Conservation (phyloP, 1,140 invertebrate genomes). For the Ips typographus region DNA sequence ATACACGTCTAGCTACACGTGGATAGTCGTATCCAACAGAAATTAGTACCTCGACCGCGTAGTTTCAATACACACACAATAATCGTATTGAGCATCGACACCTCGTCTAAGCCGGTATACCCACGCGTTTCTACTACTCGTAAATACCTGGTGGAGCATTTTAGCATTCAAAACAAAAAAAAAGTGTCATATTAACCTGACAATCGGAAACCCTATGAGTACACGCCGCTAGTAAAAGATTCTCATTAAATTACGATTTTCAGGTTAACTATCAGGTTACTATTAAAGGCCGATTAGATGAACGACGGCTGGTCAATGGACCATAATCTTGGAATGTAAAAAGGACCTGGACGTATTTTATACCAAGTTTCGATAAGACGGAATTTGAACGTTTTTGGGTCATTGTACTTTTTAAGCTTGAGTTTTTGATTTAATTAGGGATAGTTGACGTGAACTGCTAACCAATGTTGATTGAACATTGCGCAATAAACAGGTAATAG, state of each 20-base stretch:
- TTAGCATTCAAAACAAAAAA: not conserved
- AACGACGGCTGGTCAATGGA: constrained; percentile 1
- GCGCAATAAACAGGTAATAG: not conserved
- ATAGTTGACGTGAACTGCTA: too few species aligned
- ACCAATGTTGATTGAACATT: not conserved
- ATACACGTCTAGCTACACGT: too few species aligned
- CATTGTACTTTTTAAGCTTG: not conserved
- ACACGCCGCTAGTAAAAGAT: not conserved
- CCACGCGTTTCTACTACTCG: not conserved
- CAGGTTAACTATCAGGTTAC: constrained; percentile 5
- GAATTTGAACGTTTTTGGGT: not conserved
- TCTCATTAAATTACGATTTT: not conserved
- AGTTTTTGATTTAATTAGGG: too few species aligned
- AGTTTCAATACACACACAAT: not conserved
- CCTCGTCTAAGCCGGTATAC: constrained; percentile 3
- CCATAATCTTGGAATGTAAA: constrained; percentile 14
- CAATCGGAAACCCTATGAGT: not conserved
- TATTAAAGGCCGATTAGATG: constrained; percentile 10
- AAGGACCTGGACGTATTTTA: not conserved
- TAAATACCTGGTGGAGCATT: not conserved
- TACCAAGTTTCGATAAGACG: not conserved
- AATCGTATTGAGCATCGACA: constrained; percentile 1
- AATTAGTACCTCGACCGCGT: constrained; percentile 3
- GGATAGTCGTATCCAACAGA: not conserved
- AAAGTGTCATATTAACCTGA: not conserved